Conservation (phyloP, 1,140 invertebrate species). For the Marisa cornuarietis region DNA sequence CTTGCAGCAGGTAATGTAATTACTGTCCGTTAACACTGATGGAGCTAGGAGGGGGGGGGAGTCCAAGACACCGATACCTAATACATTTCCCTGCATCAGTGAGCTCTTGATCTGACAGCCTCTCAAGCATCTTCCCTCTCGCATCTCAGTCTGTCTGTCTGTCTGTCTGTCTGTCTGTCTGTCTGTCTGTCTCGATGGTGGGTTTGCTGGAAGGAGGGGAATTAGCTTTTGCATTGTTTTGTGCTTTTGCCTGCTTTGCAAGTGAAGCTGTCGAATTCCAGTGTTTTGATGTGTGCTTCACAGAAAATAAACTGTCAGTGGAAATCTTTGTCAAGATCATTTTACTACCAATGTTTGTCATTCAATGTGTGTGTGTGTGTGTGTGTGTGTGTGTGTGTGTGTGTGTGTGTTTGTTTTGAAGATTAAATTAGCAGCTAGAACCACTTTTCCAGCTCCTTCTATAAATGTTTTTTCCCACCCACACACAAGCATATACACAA, state of each 20-base stretch:
- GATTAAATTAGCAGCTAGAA: too few species aligned
- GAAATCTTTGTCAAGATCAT: too few species aligned
- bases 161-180: constrained; percentile 1
- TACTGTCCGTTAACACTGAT: too few species aligned
- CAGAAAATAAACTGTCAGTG: too few species aligned
- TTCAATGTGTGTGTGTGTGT: constrained; percentile 8
- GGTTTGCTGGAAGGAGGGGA: not conserved
- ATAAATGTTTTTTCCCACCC: too few species aligned
- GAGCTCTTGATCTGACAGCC: not conserved
- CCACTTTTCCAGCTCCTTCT: too few species aligned
- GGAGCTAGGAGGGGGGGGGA: not conserved
- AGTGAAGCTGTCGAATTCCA: too few species aligned
- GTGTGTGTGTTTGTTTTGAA: not conserved
- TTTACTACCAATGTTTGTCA: not conserved
- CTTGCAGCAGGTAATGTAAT: too few species aligned
- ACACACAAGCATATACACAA: too few species aligned
- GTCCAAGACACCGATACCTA: not conserved
- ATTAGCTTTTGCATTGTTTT: not conserved
- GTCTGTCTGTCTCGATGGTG: not conserved
- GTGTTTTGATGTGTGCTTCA: too few species aligned
- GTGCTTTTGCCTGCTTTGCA: not conserved
- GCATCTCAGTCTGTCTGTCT: not conserved
- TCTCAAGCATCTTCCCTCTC: not conserved
- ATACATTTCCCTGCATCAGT: not conserved
- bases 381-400: constrained; percentile 13